Base-by-base conservation (phyloP, 2,888 invertebrate genomes). In the Protonemura montana region DNA sequence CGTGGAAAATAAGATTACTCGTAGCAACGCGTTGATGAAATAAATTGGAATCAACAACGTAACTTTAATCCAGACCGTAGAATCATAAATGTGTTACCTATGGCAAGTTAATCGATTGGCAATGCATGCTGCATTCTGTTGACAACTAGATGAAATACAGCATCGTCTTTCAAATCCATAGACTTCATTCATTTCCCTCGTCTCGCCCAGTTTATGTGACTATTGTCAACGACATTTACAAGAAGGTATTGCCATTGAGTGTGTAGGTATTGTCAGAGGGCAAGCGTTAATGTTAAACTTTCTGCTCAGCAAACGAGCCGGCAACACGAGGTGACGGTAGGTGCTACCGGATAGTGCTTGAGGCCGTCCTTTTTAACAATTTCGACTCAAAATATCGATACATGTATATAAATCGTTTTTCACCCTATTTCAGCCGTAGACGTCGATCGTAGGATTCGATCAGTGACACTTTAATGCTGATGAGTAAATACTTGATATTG, bases 211-310 rank as follows among this genome's bases (percentile, higher is more conserved):
- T 78, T 78, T 78, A 78, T 78, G 78, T 78, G 78, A 7, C 78
- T 78, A 78, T 78, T 78, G 78, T 78, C 78, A 78, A 27, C 28
- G 78, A 78, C 78, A 78, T 78, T 1, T 27, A 28, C 78, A 78
- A 13, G n/a, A n/a, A n/a, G n/a, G n/a, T n/a, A n/a, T n/a, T n/a
- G n/a, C n/a, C n/a, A n/a, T n/a, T n/a, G n/a, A n/a, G n/a, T n/a
- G n/a, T n/a, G n/a, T n/a, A n/a, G n/a, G n/a, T n/a, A n/a, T n/a
- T n/a, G n/a, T n/a, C n/a, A n/a, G n/a, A n/a, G n/a, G n/a, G n/a
- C n/a, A n/a, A n/a, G n/a, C n/a, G n/a, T n/a, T n/a, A n/a, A n/a
- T n/a, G n/a, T n/a, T n/a, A n/a, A n/a, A n/a, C n/a, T n/a, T n/a
- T n/a, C n/a, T n/a, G n/a, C n/a, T n/a, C n/a, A n/a, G n/a, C n/a